Conservation (phyloP, 2,797 vertebrate genomes). For the Emys orbicularis region DNA sequence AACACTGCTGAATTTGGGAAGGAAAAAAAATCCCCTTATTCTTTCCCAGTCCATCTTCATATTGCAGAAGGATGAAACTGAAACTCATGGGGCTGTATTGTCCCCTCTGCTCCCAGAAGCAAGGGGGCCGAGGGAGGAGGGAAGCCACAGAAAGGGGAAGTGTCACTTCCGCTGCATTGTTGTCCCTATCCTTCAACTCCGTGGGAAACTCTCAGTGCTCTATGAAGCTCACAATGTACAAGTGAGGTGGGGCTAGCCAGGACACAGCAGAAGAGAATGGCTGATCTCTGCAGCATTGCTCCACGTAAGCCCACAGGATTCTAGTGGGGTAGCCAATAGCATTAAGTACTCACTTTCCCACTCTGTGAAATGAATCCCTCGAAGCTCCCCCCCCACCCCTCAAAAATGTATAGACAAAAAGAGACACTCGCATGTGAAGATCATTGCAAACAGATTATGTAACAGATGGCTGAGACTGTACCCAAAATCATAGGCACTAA, state of each 20-base stretch:
- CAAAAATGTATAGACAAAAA: background rate
- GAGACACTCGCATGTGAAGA: background rate
- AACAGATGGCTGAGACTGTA: background rate
- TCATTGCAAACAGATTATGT: background rate
- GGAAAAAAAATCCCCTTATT: background rate
- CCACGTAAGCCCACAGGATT: background rate
- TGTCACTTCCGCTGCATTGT: background rate
- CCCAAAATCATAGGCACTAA: background rate
- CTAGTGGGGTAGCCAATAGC: background rate
- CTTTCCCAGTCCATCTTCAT: background rate
- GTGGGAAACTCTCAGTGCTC: background rate
- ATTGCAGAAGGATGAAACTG: background rate
- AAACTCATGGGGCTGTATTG: fast-evolving
- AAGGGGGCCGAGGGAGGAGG: background rate
- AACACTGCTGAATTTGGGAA: fast-evolving
- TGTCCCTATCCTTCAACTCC: background rate
- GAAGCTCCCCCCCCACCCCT: background rate
- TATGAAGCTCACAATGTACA: fast-evolving
- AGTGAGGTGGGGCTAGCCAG: background rate
- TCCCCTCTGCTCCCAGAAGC: background rate
- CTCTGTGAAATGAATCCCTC: fast-evolving
- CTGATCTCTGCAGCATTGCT: background rate
- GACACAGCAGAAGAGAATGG: background rate
- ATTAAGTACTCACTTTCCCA: slow-evolving; percentile 1
- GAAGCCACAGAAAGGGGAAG: background rate